Conservation (phyloP, 2,888 invertebrate species). For the Zeuzera pyrina region DNA sequence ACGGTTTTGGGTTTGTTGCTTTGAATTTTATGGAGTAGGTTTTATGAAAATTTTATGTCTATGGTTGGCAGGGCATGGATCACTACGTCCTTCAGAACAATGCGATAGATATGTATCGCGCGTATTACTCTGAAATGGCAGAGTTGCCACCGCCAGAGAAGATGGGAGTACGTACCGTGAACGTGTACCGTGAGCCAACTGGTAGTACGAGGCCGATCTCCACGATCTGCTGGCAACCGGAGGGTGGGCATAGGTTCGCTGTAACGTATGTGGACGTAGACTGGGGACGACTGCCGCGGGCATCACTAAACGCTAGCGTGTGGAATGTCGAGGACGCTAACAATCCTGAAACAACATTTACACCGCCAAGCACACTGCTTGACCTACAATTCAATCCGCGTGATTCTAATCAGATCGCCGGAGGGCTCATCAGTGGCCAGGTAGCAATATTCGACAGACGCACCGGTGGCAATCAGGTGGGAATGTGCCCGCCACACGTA, state of each 20-base stretch:
- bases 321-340: conserved; percentile 95
- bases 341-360: conserved; percentile 78
- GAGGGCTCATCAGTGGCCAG: conserved; percentile 80
- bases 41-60: too few relatives aligned
- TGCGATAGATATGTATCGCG: conserved; percentile 91
- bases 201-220: conserved; percentile 78
- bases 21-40: too few relatives aligned
- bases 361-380: conserved; percentile 79
- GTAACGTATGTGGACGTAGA: conserved; percentile 86
- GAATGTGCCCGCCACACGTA: conserved; percentile 80
- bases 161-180: conserved; percentile 81
- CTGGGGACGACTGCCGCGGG: conserved; percentile 73
- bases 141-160: conserved; percentile 76
- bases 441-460: conserved; percentile 84
- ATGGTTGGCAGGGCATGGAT: conserved; percentile 78
- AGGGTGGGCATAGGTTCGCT: conserved; percentile 81
- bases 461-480: conserved; percentile 79
- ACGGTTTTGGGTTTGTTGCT: too few relatives aligned
- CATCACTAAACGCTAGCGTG: conserved; percentile 68
- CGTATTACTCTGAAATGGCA: conserved; percentile 84
- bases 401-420: conserved; percentile 77
- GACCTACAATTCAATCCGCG: conserved; percentile 90
- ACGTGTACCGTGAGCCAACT: conserved; percentile 82
- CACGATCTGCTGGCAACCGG: conserved; percentile 90
- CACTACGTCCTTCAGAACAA: conserved; percentile 91